Conservation (phyloP, 2,113 vertebrate species). For the Varanus komodoensis region DNA sequence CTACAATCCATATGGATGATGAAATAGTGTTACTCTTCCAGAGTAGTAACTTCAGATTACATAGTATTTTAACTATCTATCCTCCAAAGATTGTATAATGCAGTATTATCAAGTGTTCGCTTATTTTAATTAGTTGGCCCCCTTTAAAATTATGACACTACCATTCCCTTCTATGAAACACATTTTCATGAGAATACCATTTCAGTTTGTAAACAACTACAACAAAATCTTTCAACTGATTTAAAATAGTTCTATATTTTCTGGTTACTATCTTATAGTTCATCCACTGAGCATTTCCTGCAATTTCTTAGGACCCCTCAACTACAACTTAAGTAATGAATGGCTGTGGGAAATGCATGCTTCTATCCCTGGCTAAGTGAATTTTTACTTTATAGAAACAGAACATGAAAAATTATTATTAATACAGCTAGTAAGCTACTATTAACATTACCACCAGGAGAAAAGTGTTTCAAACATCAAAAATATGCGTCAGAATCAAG, state of each 20-base stretch:
- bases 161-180: not conserved
- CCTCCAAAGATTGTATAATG: not conserved
- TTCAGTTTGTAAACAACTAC: not conserved
- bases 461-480: not conserved
- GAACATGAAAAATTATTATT: not conserved
- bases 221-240: not conserved
- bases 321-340: not conserved
- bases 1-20: not conserved
- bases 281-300: not conserved
- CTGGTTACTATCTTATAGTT: not conserved
- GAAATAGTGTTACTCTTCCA: not conserved
- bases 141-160: not conserved
- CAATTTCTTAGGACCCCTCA: not conserved
- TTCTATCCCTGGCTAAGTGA: not conserved
- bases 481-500: not conserved
- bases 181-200: not conserved
- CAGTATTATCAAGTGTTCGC: not conserved
- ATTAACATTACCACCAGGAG: not conserved
- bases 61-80: not conserved
- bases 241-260: not conserved
- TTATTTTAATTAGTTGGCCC: not conserved
- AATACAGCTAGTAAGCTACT: not conserved
- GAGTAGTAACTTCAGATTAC: not conserved
- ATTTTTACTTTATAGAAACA: not conserved
- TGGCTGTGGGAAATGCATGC: not conserved